Base-by-base conservation (phyloP, 2,888 invertebrate species). In the Matsumyia berberina region DNA sequence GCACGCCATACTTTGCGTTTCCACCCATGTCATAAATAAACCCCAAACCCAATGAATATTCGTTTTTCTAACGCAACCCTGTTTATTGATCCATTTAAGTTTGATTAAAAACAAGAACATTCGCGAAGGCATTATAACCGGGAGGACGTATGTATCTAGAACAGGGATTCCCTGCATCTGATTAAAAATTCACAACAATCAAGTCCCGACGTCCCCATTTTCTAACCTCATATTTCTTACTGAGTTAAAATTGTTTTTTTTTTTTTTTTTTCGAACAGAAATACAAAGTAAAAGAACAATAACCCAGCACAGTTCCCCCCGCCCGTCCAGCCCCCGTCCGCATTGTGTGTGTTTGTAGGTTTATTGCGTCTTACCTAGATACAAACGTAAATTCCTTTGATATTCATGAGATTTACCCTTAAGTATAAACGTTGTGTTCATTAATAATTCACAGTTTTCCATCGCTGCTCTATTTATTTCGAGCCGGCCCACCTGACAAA, bases 391-490 rank as follows among this genome's bases (percentile, higher is more conserved):
- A 66, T 39, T 60, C 58, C 72, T 82, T 77, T 77, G 78, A 73
- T 67, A 83, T 78, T 83, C 67, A 83, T 78, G 72, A 78, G 83
- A 78, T 72, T 78, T 73, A 78, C 67, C 73, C 57, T 73, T 67
- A 78, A 77, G 60, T 53, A 46, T 66, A 77, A 72, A 69, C 67
- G 72, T 62, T 78, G 67, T 67, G 67, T 78, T 78, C 78, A 78
- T 83, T 83, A 83, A 83, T 83, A 73, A 73, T 78, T 83, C 73
- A 78, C 70, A 73, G 78, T 39, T 69, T 78, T 78, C 62, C 78
- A 78, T 83, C 62, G 46, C 62, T 62, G 62, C 62, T 62, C 62
- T 62, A 62, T 62, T 62, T 46, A 58, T 58, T 58, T 64, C 57
- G 15, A 29, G 55, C 64, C 8, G 5, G 8, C 58, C 29, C 62